Conservation (phyloP, 2,888 invertebrate species). For the Nysson spinosus region DNA sequence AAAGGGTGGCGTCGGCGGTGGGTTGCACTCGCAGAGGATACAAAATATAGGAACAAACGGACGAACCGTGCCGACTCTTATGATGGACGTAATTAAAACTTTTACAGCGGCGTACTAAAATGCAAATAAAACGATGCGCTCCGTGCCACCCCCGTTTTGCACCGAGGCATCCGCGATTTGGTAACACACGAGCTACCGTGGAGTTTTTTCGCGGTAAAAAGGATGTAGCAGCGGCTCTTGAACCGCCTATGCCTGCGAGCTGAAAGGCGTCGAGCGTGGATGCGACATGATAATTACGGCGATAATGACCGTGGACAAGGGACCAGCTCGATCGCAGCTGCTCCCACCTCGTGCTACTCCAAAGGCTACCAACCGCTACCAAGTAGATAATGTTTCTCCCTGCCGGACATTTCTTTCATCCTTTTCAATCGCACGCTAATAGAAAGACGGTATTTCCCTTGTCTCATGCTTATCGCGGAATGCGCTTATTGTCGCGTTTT, state of each 20-base stretch:
- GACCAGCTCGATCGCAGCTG: slow-evolving; percentile 45
- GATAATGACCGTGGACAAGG: slow-evolving; percentile 58
- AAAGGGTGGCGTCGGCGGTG: slow-evolving; percentile 8
- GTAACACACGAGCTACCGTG: slow-evolving; percentile 31
- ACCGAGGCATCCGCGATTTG: slow-evolving; percentile 36
- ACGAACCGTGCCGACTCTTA: slow-evolving; percentile 61
- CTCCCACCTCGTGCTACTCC: slow-evolving; percentile 16
- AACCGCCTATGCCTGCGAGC: slow-evolving; percentile 45
- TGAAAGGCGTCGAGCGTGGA: slow-evolving; percentile 52
- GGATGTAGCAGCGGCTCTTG: slow-evolving; percentile 26
- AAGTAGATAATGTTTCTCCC: not conserved
- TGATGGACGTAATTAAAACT: slow-evolving; percentile 66
- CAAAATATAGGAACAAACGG: slow-evolving; percentile 54
- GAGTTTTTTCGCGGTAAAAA: slow-evolving; percentile 50
- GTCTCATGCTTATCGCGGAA: too few species aligned
- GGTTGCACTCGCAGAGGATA: slow-evolving; percentile 33
- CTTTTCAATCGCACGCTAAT: slow-evolving; percentile 4
- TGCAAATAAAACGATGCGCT: slow-evolving; percentile 60
- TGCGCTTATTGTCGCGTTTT: too few species aligned
- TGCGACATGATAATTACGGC: slow-evolving; percentile 57
- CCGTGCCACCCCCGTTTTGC: slow-evolving; percentile 29
- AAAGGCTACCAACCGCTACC: slow-evolving; percentile 9
- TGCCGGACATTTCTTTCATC: slow-evolving; percentile 3
- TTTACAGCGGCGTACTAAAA: slow-evolving; percentile 59
- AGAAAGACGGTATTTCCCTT: too few species aligned